Evolutionary conservation across 1,140 invertebrate genomes (phyloP), one percentile per base, ranked within the genome.

Genomic region (Venustaconcha ellipsiformis): DNA sequence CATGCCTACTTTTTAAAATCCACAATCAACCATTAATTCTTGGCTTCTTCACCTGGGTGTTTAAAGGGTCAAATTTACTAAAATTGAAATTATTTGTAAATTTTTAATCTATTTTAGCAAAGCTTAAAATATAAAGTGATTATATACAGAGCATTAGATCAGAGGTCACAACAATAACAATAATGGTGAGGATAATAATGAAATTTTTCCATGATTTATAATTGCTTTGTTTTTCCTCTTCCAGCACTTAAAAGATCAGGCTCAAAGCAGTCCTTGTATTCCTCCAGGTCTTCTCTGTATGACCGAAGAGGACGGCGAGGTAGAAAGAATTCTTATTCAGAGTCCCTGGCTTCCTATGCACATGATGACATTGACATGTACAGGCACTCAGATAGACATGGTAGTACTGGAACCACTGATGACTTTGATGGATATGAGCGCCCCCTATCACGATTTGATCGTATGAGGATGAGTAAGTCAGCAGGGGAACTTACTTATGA

Each of bases 251-350:
- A 79, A 15, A 79, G 86, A 68, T 74, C 85, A 23, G 72, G 78
- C 2, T 88, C 86, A n/a, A 83, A 81, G 59, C 77, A 78, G 14
- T 88, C 86, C 13, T 69, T 88, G 14, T 88, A 86, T 69, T 81
- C 86, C n/a, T 88, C 86, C 5, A 78, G 86, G 48, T 86, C 85
- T 37, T 88, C 86, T 17, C 62, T 88, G 20, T 88, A 88, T 70
- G 82, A 82, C n/a, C 75, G 86, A 14, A 65, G 83, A 18, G 59
- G 83, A 20, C 59, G 82, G 57, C 60, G 78, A 55, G 78, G 72
- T 57, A 75, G 82, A 4, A 84, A 78, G 58, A 76, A 79, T 15
- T 87, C 86, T 14, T 80, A 80, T 66, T 72, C 80, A 2, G 83
- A 83, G 64, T 86, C 86, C 23, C 74, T 87, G 18, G 79, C 76